These are phyloP conservation scores for Alces alces DNA, from an alignment of 2,113 vertebrate species.

Conservation along the genomic window DNA sequence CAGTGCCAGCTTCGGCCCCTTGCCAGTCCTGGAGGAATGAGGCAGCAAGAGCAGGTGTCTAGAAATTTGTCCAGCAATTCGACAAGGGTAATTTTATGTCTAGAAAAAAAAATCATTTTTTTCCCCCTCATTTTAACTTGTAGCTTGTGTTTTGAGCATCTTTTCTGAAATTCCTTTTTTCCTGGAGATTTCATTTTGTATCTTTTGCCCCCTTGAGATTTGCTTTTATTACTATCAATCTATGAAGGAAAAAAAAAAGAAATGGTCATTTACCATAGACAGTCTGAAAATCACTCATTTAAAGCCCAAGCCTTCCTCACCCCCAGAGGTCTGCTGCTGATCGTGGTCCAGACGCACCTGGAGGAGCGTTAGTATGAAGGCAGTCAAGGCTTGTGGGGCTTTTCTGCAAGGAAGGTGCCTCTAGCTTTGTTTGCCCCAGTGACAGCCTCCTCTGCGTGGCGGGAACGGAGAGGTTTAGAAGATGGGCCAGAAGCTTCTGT, in stretches of 20 bases:
- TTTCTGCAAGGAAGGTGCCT: not conserved
- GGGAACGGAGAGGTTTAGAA: not conserved
- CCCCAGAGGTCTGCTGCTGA: not conserved
- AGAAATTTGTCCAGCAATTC: not conserved
- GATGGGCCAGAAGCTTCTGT: accelerated
- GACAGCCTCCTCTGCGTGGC: not conserved
- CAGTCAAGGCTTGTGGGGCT: not conserved
- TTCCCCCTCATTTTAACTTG: not conserved
- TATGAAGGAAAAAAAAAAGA: not conserved
- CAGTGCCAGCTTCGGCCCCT: not conserved
- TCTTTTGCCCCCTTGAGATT: not conserved
- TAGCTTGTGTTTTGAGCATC: not conserved
- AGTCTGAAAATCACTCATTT: not conserved
- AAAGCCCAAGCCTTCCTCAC: not conserved
- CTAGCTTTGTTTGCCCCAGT: not conserved
- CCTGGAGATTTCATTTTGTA: not conserved
- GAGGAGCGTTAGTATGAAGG: not conserved
- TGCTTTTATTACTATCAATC: not conserved
- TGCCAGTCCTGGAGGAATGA: not conserved
- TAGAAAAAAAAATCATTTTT: not conserved
- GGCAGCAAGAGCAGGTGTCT: not conserved
- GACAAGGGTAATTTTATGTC: not conserved
- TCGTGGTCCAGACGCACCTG: not conserved
- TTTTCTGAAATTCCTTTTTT: not conserved
- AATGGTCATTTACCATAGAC: not conserved